These are phyloP conservation scores for Pachycephala philippinensis DNA, from an alignment of 2,113 vertebrate species.

Conservation along the genomic window DNA sequence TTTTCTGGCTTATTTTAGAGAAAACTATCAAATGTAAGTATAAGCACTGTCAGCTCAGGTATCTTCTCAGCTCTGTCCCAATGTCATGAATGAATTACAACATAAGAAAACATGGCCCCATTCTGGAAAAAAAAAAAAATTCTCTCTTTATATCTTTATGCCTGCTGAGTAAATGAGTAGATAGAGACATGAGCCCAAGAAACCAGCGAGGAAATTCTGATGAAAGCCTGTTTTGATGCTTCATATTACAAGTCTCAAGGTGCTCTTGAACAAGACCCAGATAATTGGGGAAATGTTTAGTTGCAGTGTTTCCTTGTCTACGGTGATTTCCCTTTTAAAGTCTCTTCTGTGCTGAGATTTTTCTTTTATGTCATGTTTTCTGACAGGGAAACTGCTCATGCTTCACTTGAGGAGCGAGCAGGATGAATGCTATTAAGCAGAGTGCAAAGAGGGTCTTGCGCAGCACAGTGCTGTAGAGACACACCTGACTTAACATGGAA, in stretches of 20 bases:
- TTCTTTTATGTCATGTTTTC: not conserved
- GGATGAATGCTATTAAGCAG: not conserved
- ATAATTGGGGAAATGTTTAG: conserved; percentile 8
- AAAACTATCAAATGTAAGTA: not conserved
- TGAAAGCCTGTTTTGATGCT: not conserved
- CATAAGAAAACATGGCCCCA: rapidly evolving
- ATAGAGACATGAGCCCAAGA: not conserved
- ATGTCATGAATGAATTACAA: not conserved
- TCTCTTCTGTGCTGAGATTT: not conserved
- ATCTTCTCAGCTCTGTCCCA: not conserved
- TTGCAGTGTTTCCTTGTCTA: not conserved
- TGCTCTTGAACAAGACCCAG: not conserved
- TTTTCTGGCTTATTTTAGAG: not conserved
- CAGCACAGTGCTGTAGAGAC: not conserved
- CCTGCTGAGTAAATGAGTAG: not conserved
- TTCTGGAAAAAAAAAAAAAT: not conserved
- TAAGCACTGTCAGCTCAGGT: not conserved
- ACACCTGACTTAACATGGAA: not conserved
- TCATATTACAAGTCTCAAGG: not conserved
- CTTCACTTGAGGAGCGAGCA: not conserved
- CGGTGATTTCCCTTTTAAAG: not conserved
- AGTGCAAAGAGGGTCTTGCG: not conserved
- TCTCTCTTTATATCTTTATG: not conserved
- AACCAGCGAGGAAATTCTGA: not conserved
- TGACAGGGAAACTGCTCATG: not conserved